Base-by-base conservation (phyloP, 1,140 invertebrate species). In the Achatina immaculata region DNA sequence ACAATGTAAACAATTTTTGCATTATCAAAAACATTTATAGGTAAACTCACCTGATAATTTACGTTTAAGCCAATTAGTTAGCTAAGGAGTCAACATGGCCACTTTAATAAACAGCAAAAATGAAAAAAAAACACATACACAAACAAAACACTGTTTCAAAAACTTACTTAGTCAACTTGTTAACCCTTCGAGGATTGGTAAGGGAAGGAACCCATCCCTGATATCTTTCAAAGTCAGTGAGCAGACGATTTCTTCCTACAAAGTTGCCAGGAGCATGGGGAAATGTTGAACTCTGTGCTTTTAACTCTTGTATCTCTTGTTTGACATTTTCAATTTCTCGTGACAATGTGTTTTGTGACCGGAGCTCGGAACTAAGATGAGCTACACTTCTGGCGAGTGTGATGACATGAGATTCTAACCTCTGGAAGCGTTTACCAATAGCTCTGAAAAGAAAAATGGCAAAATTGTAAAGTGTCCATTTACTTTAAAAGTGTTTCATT, bases 351-450 rank as follows among this genome's bases (percentile, higher is more conserved):
- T 96, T 96, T 87, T 98, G 96, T 0, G 95, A 96, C 81, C 96
- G 92, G 94, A 98, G 96, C 92, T 98, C 96, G 0, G 95, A 96
- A 28, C 96, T 97, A 3, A 98, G 91, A 91, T 97, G 96, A 36
- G 96, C 96, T n/a, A 98, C 96, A 82, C 95, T 97, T 78, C 96
- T 92, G 0, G 96, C 96, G 68, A 98, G 91, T 9, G 96, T 97
- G 14, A 97, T 96, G 19, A 98, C 96, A 89, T 98, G 96, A 14
- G 95, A 96, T 91, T 98, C 97, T 73, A 98, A 91, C 28, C 96
- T 92, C 90, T 97, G 96, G 90, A 98, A 97, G 74, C 96, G 93
- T 90, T 96, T 96, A 88, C 96, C 96, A 16, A 88, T 96, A 94
- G 83, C 94, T 94, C 94, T 96, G 91, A 85, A 84, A 55, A 3